A percentile compares a stretch with the other conserved stretches of the same genome.
These are phyloP conservation scores for Schlechtendalia chinensis DNA, from an alignment of 1,140 invertebrate species.

Conservation along the genomic window DNA sequence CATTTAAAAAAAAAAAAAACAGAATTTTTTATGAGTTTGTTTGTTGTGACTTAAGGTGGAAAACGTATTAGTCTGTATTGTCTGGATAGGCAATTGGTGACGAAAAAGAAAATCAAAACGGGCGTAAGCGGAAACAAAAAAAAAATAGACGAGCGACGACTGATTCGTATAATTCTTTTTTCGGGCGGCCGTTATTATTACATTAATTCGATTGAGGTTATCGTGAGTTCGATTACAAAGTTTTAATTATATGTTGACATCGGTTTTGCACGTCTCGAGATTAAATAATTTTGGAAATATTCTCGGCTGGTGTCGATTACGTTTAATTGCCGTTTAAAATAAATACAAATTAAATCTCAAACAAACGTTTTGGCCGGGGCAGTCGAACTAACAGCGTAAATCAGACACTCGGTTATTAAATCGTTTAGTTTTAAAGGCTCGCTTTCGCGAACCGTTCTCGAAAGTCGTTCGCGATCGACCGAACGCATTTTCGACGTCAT, in stretches of 20 bases:
- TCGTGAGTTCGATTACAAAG: constrained; percentile 33
- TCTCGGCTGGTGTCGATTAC: not conserved
- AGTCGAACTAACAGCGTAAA: too few species aligned
- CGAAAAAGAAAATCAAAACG: not conserved
- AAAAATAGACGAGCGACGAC: not conserved
- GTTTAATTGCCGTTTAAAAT: constrained; percentile 11
- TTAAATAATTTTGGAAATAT: constrained; percentile 29
- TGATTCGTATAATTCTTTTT: constrained; percentile 19
- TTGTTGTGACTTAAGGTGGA: too few species aligned
- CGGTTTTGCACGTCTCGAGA: constrained; percentile 14
- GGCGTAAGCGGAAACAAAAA: not conserved
- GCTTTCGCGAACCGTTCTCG: too few species aligned
- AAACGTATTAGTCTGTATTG: too few species aligned
- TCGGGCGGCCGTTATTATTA: constrained; percentile 6
- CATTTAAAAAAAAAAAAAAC: too few species aligned
- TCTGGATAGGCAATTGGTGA: too few species aligned
- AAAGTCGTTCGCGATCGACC: too few species aligned
- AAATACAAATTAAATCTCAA: not conserved
- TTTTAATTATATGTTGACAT: constrained; percentile 36
- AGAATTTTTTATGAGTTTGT: too few species aligned
- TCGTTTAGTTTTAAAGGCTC: too few species aligned
- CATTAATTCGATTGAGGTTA: constrained; percentile 18
- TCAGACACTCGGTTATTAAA: too few species aligned
- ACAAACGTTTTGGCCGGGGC: not conserved
- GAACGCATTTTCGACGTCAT: too few species aligned